A percentile compares a stretch with the other conserved stretches of the same genome.
These are phyloP conservation scores for Hirundichthys speculiger DNA, from an alignment of 2,113 vertebrate genomes.

Conservation along the genomic window DNA sequence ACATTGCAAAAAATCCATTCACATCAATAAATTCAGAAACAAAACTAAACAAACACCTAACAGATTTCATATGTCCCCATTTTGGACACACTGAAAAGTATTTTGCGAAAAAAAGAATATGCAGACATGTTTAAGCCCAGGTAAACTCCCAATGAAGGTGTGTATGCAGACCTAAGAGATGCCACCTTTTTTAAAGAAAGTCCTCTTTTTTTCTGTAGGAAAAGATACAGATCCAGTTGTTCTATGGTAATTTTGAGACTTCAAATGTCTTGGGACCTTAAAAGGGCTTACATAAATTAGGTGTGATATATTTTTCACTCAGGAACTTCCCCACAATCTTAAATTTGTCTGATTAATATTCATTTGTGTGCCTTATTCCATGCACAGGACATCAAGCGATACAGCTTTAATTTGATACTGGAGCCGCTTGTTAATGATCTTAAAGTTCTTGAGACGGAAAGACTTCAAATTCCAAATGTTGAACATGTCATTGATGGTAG, in stretches of 20 bases:
- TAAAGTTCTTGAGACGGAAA: too few species aligned
- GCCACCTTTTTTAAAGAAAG: constrained; percentile 4
- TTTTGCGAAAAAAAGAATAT: background rate
- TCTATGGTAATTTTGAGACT: constrained; percentile 19
- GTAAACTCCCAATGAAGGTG: background rate
- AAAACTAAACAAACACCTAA: constrained; percentile 12
- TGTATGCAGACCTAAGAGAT: constrained; percentile 7
- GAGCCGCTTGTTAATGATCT: constrained; percentile 20
- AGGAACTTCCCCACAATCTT: constrained; percentile 19
- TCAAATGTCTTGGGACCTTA: constrained; percentile 19
- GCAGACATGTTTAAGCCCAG: background rate
- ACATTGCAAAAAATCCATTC: constrained; percentile 8
- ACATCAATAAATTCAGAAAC: constrained; percentile 23
- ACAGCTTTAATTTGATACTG: constrained; percentile 28
- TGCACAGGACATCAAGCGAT: constrained; percentile 22
- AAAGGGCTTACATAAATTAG: constrained; percentile 26
- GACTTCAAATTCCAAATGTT: constrained; percentile 11
- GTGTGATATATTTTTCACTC: constrained; percentile 20
- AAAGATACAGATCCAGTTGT: constrained; percentile 21
- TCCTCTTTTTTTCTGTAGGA: background rate
- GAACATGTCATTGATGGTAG: background rate
- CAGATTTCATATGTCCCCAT: constrained; percentile 16
- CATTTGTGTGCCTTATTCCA: background rate
- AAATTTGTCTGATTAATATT: constrained; percentile 1
- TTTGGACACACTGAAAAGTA: constrained; percentile 13